phyloP scores from a whole-genome alignment of 2,113 vertebrate species.

The Geococcyx californianus region DNA sequence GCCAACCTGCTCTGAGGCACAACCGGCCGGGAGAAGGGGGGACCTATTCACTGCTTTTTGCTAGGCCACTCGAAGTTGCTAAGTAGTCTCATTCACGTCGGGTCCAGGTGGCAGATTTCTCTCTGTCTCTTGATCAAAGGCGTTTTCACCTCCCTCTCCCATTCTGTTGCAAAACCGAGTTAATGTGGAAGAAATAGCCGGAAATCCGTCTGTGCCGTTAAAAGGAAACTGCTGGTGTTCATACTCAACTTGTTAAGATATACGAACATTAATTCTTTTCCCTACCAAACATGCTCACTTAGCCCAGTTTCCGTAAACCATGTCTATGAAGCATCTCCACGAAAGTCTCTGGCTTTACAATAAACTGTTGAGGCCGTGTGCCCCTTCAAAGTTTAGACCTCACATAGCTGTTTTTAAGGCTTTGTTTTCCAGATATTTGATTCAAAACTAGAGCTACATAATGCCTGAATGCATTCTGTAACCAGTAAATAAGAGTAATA shows the following conservation, averaged over 20 bases:
- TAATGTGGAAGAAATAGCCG: accelerated
- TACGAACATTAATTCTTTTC: accelerated
- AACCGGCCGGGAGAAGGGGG: no score
- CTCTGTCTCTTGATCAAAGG: background rate
- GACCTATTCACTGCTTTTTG: no score
- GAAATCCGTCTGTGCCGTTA: accelerated
- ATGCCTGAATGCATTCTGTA: background rate
- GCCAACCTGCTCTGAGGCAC: no score
- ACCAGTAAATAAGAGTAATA: background rate
- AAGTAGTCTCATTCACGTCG: background rate
- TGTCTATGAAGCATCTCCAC: accelerated
- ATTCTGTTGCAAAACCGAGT: background rate
- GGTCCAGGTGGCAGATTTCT: background rate
- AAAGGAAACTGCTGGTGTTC: accelerated
- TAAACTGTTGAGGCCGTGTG: accelerated
- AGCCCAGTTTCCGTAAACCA: background rate
- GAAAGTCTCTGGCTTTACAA: accelerated
- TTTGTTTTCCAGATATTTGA: background rate
- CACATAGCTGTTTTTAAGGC: accelerated
- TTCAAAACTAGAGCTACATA: background rate
- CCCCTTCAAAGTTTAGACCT: background rate
- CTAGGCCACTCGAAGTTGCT: accelerated
- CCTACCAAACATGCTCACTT: background rate
- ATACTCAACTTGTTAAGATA: background rate
- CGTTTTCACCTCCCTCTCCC: background rate